Evolutionary conservation across 2,113 vertebrate genomes (phyloP).

Genomic region (Perca schrenkii): DNA sequence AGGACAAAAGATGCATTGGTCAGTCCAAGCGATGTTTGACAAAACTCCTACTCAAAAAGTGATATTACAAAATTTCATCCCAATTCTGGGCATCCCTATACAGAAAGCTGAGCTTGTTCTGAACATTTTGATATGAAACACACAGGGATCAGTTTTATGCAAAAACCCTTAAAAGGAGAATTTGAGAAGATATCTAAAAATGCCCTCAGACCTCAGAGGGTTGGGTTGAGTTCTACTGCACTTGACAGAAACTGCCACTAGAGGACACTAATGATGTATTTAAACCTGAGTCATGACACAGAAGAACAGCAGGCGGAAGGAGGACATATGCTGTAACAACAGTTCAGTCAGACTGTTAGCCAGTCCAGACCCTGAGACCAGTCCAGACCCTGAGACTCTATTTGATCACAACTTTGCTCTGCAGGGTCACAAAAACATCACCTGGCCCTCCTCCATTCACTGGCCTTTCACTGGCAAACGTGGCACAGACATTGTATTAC

Average conservation of each 20-base stretch:
- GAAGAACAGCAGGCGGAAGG: constrained; percentile 33
- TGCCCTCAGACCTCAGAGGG: no score
- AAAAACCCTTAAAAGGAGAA: no score
- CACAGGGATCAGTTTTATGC: no score
- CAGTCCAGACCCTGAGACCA: constrained; percentile 3
- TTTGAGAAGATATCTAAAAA: no score
- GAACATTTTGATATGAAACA: no score
- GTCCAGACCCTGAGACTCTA: constrained; percentile 23
- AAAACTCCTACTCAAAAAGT: no score
- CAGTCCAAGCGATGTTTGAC: no score
- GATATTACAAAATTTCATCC: no score
- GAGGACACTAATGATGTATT: constrained; percentile 54
- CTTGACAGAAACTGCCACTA: constrained; percentile 50
- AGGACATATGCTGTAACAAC: background rate
- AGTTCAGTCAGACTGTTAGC: background rate
- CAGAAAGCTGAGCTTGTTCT: no score
- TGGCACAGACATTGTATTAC: constrained; percentile 70
- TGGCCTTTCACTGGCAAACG: constrained; percentile 70
- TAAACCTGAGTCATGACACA: background rate
- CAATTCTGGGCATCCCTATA: no score
- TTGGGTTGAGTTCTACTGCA: constrained; percentile 4
- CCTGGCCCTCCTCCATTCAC: constrained; percentile 49
- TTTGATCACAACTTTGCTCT: constrained; percentile 44
- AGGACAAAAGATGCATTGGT: no score
- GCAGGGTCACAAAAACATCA: constrained; percentile 57